Evolutionary conservation across 2,797 vertebrate genomes (phyloP).

Genomic region (Crocodylus rhombifer): DNA sequence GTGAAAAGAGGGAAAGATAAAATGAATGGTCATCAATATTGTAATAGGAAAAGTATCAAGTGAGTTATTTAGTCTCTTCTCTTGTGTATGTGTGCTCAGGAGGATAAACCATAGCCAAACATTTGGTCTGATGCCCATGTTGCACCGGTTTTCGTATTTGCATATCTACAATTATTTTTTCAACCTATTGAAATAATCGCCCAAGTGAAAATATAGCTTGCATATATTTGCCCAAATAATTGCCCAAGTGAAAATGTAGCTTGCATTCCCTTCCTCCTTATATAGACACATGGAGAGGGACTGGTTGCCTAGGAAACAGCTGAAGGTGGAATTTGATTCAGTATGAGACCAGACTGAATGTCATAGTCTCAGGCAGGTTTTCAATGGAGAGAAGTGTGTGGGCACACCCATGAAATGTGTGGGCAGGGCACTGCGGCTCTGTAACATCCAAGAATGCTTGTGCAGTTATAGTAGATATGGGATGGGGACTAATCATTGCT

Average conservation of each 20-base stretch:
- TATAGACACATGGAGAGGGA: conserved; percentile 52
- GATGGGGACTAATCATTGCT: no score
- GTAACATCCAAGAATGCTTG: not conserved
- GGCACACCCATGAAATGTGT: not conserved
- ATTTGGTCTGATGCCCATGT: not conserved
- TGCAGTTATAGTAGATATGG: not conserved
- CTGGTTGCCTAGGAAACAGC: conserved; percentile 74
- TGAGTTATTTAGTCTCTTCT: not conserved
- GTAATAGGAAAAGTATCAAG: not conserved
- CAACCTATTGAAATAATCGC: not conserved
- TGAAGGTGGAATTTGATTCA: not conserved
- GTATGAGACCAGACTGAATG: not conserved
- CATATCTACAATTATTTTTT: not conserved
- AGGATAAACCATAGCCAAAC: not conserved
- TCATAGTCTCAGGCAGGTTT: not conserved
- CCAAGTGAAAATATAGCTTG: not conserved
- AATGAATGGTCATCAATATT: not conserved
- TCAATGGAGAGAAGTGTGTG: not conserved
- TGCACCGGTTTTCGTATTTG: not conserved
- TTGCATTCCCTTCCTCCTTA: not conserved
- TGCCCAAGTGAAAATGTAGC: not conserved
- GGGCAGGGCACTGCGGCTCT: not conserved
- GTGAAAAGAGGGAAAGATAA: not conserved
- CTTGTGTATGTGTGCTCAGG: not conserved
- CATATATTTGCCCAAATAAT: not conserved